Base-by-base conservation (phyloP, 2,113 vertebrate species). In the Sebastes schlegelii region DNA sequence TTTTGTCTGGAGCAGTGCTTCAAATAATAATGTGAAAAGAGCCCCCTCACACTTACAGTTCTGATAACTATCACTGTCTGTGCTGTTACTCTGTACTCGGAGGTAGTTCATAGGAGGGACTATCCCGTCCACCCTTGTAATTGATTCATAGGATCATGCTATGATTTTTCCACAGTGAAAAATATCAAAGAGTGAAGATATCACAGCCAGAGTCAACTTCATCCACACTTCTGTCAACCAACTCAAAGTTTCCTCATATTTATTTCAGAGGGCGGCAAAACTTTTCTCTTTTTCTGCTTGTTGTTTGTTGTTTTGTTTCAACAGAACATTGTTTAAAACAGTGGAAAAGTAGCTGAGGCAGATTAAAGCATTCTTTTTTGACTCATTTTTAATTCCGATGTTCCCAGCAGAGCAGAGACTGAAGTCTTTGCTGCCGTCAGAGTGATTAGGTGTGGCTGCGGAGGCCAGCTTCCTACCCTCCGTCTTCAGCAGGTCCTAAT, bases 371-470 rank as follows among this genome's bases (percentile, higher is more conserved):
- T 75, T 83, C 62, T 74, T 85, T 60, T 83, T 64, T 16, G 19
- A 5, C 87, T 87, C 83, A 80, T 89, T 83, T 71, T 90, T 90
- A 85, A 93, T 93, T 93, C 89, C 43, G 74, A 80, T 80, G 84
- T 82, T 94, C 95, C 94, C 93, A 70, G 86, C 45, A 79, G 94
- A 93, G 88, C 80, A 45, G 60, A 87, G 63, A 79, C 89, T 88
- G 92, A 90, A 92, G 84, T 92, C 91, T 93, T 88, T 90, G 86
- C 92, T 89, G 87, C 93, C 76, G 88, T 95, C 94, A 93, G 91
- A 88, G 90, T 95, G 94, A 95, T 96, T 95, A 93, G 93, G 91
- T 94, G 93, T 95, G 94, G 95, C 95, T 95, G 93, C 75, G 82
- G 91, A 94, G 93, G 90, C 93, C 93, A 94, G 89, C 89, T 87